Percentiles rank a stretch among this genome's conserved stretches.
Evolutionary conservation across 1,140 invertebrate genomes (phyloP).

Genomic region (Belonocnema kinseyi): DNA sequence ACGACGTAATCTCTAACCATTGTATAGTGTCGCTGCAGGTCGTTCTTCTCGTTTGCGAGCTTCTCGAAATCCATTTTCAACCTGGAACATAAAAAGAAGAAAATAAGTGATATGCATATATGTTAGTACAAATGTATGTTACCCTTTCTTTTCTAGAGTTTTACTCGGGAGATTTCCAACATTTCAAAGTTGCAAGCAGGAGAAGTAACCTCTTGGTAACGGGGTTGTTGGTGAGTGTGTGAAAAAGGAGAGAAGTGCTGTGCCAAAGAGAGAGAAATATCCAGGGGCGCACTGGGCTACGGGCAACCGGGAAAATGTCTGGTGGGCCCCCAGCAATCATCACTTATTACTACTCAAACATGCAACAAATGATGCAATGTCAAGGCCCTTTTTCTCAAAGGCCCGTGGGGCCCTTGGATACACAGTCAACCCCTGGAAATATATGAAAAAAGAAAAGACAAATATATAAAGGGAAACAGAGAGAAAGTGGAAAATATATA

Average conservation of each 20-base stretch:
- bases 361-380: too few relatives aligned
- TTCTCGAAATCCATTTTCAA: conserved; percentile 93
- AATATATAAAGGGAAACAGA: too few relatives aligned
- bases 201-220: conserved; percentile 48
- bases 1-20: conserved; percentile 84
- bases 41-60: conserved; percentile 96
- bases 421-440: not conserved
- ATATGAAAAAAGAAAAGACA: too few relatives aligned
- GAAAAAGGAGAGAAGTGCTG: conserved; percentile 46
- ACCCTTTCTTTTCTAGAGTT: conserved; percentile 35
- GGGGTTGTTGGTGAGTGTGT: conserved; percentile 43
- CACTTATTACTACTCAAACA: too few relatives aligned
- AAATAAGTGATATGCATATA: conserved; percentile 50
- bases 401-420: too few relatives aligned
- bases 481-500: too few relatives aligned
- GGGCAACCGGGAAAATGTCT: too few relatives aligned
- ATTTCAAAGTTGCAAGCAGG: conserved; percentile 57
- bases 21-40: conserved; percentile 98
- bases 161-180: conserved; percentile 56
- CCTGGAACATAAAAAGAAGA: conserved; percentile 77
- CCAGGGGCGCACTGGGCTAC: too few relatives aligned
- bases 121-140: conserved; percentile 42
- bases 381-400: too few relatives aligned
- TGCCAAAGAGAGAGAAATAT: conserved; percentile 14
- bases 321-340: too few relatives aligned